Evolutionary conservation across 1,140 invertebrate genomes (phyloP).

Genomic region (Drosophila orosa): DNA sequence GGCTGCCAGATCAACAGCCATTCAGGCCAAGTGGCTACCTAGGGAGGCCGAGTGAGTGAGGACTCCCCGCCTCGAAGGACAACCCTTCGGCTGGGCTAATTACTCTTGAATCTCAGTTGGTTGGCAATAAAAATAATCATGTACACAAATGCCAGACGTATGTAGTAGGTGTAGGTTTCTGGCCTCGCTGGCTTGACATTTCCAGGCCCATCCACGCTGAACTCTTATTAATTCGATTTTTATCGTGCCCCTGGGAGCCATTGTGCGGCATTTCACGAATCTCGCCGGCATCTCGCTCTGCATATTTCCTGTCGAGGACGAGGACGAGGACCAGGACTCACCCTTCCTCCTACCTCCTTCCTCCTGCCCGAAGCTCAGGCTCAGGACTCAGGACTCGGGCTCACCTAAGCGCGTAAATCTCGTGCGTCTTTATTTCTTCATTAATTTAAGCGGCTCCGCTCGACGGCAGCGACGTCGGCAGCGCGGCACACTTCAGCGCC

Average conservation of each 20-base stretch:
- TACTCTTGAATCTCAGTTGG: constrained; percentile 50
- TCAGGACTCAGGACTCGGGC: too few relatives aligned
- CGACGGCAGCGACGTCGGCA: constrained; percentile 5
- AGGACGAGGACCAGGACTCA: too few relatives aligned
- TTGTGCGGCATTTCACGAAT: constrained; percentile 83
- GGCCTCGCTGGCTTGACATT: constrained; percentile 55
- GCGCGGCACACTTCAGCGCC: constrained; percentile 55
- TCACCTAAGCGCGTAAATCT: constrained; percentile 80
- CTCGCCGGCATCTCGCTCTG: constrained; percentile 67
- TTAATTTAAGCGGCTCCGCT: constrained; percentile 78
- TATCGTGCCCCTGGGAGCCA: constrained; percentile 82
- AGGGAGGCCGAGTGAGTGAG: neutral
- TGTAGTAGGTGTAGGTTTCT: constrained; percentile 4
- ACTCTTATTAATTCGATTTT: constrained; percentile 84
- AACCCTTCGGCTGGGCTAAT: constrained; percentile 41
- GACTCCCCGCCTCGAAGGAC: neutral
- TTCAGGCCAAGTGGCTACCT: neutral
- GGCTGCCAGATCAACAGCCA: constrained; percentile 21
- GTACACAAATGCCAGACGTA: constrained; percentile 35
- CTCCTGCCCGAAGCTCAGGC: neutral
- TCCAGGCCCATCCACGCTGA: constrained; percentile 67
- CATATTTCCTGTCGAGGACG: constrained; percentile 68
- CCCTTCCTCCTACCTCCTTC: neutral
- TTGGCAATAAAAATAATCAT: constrained; percentile 63
- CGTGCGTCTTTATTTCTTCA: constrained; percentile 83